Evolutionary conservation across 2,797 vertebrate species (phyloP).

Genomic region (Alcedo quadribrachys): DNA sequence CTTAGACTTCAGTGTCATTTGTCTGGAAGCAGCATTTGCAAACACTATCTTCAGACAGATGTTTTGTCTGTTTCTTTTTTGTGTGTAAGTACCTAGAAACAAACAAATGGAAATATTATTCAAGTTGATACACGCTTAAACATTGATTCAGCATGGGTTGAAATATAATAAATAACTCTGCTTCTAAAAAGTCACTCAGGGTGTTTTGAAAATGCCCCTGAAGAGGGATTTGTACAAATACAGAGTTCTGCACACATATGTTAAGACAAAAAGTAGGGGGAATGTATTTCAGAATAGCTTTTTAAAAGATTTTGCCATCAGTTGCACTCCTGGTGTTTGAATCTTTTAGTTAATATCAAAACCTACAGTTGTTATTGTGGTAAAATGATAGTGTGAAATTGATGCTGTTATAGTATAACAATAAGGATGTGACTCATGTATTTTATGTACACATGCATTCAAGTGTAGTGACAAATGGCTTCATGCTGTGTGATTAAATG

Average conservation of each 20-base stretch:
- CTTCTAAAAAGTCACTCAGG: neutral
- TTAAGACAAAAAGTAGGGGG: neutral
- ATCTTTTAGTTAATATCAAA: conserved; percentile 77
- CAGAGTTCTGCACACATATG: neutral
- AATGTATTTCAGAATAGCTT: neutral
- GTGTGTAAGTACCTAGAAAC: neutral
- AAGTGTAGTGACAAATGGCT: conserved; percentile 84
- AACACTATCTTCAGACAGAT: neutral
- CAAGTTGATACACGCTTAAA: neutral
- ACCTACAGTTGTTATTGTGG: conserved; percentile 75
- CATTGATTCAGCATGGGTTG: neutral
- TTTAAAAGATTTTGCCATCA: conserved; percentile 45
- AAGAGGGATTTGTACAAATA: neutral
- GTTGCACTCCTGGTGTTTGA: conserved; percentile 43
- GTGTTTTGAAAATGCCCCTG: neutral
- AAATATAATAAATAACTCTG: neutral
- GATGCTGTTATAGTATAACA: conserved; percentile 84
- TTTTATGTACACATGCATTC: conserved; percentile 83
- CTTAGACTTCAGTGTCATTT: neutral
- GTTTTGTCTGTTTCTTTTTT: neutral
- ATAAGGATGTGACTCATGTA: conserved; percentile 82
- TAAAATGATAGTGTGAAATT: conserved; percentile 82
- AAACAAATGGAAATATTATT: conserved; percentile 1
- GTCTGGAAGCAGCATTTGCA: neutral
- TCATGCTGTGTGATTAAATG: conserved; percentile 88